Evolutionary conservation across 2,888 invertebrate genomes (phyloP).

Genomic region (Globia sparganii): DNA sequence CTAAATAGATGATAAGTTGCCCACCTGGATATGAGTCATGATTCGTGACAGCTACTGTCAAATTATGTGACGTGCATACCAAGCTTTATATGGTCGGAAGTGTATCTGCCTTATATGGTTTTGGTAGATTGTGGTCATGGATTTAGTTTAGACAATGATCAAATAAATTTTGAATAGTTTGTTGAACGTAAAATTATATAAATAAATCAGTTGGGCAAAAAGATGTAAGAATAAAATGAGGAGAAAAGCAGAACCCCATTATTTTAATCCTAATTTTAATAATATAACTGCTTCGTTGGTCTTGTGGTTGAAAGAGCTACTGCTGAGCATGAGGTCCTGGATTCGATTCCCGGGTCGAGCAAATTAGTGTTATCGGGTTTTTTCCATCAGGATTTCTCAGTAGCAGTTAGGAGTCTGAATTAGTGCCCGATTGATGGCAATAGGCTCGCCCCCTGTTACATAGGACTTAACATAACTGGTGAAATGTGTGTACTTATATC

Average conservation of each 20-base stretch:
- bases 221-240: not conserved
- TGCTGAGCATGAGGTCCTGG: no score
- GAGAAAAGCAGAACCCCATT: not conserved
- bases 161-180: not conserved
- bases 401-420: no score
- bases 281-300: no score
- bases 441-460: no score
- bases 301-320: no score
- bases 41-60: conserved; percentile 50
- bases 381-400: no score
- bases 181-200: not conserved
- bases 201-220: not conserved
- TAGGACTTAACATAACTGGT: no score
- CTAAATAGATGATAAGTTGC: conserved; percentile 61
- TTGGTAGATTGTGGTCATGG: conserved; percentile 4
- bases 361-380: no score
- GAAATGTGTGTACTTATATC: no score
- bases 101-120: conserved; percentile 18
- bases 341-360: no score
- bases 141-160: not conserved
- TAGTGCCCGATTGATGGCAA: no score
- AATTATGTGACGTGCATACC: conserved; percentile 48
- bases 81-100: conserved; percentile 40
- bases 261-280: no score
- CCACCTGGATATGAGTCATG: conserved; percentile 60